phyloP scores from a whole-genome alignment of 2,797 vertebrate species.

The Microctenopoma lineatum region DNA sequence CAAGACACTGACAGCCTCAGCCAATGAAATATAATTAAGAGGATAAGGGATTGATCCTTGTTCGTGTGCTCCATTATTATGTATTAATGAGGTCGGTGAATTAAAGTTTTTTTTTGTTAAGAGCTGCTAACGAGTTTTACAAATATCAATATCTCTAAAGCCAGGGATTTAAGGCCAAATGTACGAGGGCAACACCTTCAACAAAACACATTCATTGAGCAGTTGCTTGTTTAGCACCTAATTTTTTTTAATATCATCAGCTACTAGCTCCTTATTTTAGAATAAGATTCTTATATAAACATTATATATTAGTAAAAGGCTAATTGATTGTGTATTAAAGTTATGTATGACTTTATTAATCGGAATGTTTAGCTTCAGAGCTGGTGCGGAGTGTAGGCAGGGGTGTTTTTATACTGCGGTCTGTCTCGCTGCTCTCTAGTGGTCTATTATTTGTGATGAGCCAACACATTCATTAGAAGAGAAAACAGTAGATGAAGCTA shows the following conservation, averaged over 20 bases:
- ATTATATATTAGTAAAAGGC: too few species aligned
- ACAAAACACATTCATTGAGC: constrained; percentile 26
- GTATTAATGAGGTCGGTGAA: constrained; percentile 79
- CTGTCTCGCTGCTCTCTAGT: constrained; percentile 68
- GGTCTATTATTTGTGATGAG: constrained; percentile 79
- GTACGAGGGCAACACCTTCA: constrained; percentile 37
- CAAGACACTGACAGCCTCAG: constrained; percentile 63
- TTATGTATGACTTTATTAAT: constrained; percentile 46
- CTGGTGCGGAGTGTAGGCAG: constrained; percentile 21
- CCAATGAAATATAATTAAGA: constrained; percentile 81
- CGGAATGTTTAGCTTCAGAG: constrained; percentile 52
- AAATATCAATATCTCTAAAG: constrained; percentile 77
- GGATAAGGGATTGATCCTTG: constrained; percentile 79
- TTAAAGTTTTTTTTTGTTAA: constrained; percentile 72
- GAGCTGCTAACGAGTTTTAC: constrained; percentile 79
- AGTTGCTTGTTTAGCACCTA: constrained; percentile 12
- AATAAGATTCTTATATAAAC: too few species aligned
- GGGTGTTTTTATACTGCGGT: constrained; percentile 57
- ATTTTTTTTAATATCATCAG: too few species aligned
- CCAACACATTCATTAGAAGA: constrained; percentile 74
- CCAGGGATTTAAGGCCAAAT: constrained; percentile 56
- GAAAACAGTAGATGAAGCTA: constrained; percentile 66
- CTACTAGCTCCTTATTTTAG: too few species aligned
- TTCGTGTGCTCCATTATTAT: constrained; percentile 77
- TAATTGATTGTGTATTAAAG: constrained; percentile 42